Evolutionary conservation across 2,113 vertebrate genomes (phyloP).

Genomic region (Edolisoma coerulescens): DNA sequence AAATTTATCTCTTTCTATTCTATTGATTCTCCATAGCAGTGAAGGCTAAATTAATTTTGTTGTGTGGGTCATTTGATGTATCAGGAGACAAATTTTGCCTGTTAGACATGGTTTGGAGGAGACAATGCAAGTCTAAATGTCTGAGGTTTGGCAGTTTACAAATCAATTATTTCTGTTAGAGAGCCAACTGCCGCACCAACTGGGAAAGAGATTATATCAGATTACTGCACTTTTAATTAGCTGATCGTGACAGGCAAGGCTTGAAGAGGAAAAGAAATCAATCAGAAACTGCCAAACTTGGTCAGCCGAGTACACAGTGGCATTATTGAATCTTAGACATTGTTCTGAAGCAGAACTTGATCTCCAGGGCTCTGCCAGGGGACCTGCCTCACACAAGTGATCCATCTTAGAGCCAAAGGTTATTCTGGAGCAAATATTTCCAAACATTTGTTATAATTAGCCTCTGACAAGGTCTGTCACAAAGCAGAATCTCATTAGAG

Average conservation of each 20-base stretch:
- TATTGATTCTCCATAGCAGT: slow-evolving; percentile 15
- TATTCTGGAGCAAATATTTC: slow-evolving; percentile 11
- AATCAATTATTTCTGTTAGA: slow-evolving; percentile 63
- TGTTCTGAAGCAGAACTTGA: not conserved
- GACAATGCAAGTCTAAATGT: slow-evolving; percentile 42
- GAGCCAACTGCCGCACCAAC: slow-evolving; percentile 18
- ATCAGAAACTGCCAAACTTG: slow-evolving; percentile 44
- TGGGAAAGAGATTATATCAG: slow-evolving; percentile 64
- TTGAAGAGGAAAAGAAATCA: slow-evolving; percentile 57
- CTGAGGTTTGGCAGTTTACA: slow-evolving; percentile 61
- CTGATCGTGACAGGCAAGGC: slow-evolving; percentile 43
- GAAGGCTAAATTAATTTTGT: slow-evolving; percentile 30
- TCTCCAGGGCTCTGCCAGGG: slow-evolving; percentile 4
- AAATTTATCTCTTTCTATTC: slow-evolving; percentile 31
- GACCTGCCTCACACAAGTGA: not conserved
- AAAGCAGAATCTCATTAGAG: not conserved
- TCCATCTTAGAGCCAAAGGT: slow-evolving; percentile 27
- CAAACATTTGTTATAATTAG: slow-evolving; percentile 47
- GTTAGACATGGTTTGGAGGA: slow-evolving; percentile 43
- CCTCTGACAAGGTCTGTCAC: slow-evolving; percentile 2
- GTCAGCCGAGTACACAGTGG: not conserved
- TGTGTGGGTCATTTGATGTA: slow-evolving; percentile 16
- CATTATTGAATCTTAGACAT: slow-evolving; percentile 39
- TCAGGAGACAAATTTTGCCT: slow-evolving; percentile 36
- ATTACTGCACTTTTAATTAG: slow-evolving; percentile 70